Conservation (phyloP, 1,140 invertebrate genomes). For the Penaeus chinensis region DNA sequence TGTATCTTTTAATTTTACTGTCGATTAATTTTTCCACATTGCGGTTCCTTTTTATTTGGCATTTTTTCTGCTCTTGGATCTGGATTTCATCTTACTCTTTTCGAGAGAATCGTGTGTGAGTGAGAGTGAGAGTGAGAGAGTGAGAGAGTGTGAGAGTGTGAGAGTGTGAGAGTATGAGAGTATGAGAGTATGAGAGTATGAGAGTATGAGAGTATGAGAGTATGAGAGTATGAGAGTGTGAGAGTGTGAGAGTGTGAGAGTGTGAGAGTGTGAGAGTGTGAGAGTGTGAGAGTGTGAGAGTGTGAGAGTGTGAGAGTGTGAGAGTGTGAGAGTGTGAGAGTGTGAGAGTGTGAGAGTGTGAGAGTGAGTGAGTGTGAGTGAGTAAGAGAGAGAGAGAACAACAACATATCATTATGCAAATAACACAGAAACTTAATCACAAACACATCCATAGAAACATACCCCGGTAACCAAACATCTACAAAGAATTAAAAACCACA, state of each 20-base stretch:
- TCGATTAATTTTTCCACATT: too few relatives aligned
- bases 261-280: conserved; percentile 16
- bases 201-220: neutral
- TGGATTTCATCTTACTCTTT: neutral
- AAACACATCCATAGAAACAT: too few relatives aligned
- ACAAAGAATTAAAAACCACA: too few relatives aligned
- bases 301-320: neutral
- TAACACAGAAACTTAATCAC: too few relatives aligned
- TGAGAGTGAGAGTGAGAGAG: conserved; percentile 30
- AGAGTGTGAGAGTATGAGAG: conserved; percentile 1
- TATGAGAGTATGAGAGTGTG: neutral
- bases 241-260: conserved; percentile 24
- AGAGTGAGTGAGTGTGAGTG: neutral
- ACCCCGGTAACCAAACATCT: too few relatives aligned
- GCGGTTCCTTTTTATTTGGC: too few relatives aligned
- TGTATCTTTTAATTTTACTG: too few relatives aligned
- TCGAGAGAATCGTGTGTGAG: too few relatives aligned
- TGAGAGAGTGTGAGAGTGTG: conserved; percentile 21
- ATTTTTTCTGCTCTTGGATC: too few relatives aligned
- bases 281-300: neutral
- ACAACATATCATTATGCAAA: too few relatives aligned
- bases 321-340: conserved; percentile 3
- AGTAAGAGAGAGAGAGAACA: neutral
- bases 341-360: conserved; percentile 25
- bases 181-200: neutral